Conservation (phyloP, 2,797 vertebrate genomes). For the Eleutherodactylus coqui region DNA sequence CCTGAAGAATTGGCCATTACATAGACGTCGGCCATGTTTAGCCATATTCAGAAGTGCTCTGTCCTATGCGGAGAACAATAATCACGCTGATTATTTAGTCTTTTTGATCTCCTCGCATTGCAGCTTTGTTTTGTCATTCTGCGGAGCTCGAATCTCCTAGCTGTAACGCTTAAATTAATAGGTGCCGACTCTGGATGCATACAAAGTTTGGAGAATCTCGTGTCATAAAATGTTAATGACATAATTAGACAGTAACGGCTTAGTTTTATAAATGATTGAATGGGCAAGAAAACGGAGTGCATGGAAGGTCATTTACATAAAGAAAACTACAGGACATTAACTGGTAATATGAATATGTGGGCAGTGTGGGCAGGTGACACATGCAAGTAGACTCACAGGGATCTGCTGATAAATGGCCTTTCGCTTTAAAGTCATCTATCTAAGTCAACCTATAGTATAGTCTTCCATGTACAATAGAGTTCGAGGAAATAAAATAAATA, state of each 20-base stretch:
- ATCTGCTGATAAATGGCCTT: background rate
- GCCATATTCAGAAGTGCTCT: background rate
- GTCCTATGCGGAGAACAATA: background rate
- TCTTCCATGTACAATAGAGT: background rate
- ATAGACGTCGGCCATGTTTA: background rate
- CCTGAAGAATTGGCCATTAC: background rate
- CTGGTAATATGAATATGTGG: constrained; percentile 40
- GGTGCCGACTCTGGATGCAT: constrained; percentile 58
- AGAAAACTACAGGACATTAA: constrained; percentile 57
- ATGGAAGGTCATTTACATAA: constrained; percentile 61
- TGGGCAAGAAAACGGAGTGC: constrained; percentile 57
- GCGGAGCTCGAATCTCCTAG: constrained; percentile 36
- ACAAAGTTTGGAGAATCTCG: constrained; percentile 59
- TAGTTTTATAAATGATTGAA: constrained; percentile 64
- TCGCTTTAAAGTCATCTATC: background rate
- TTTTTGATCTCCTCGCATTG: background rate
- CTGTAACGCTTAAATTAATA: constrained; percentile 57
- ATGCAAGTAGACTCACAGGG: background rate
- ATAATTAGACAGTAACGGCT: constrained; percentile 64
- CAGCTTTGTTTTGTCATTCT: constrained; percentile 52
- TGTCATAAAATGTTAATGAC: constrained; percentile 65
- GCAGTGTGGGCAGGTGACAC: constrained; percentile 36
- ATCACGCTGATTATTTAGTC: constrained; percentile 32
- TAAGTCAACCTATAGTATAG: background rate
- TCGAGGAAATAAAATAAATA: background rate